These are phyloP conservation scores for Temnothorax curvispinosus DNA, from an alignment of 1,140 invertebrate genomes.

Conservation along the genomic window DNA sequence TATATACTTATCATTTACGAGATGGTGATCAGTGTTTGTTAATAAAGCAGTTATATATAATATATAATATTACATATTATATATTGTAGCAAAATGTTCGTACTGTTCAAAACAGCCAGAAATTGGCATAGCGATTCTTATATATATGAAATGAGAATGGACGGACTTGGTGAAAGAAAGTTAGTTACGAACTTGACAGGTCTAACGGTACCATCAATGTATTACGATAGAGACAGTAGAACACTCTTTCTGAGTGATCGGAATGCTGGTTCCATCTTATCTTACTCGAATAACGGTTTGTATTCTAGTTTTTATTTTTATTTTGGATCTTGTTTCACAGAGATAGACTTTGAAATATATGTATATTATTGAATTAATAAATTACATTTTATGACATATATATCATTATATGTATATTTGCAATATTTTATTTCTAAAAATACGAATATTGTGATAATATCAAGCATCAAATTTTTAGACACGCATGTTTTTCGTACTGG, in stretches of 20 bases:
- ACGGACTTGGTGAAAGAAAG: slow-evolving; percentile 85
- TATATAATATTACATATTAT: slow-evolving; percentile 18
- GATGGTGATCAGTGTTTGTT: background rate
- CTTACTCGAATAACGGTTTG: slow-evolving; percentile 84
- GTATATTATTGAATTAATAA: background rate
- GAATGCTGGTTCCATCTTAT: slow-evolving; percentile 85
- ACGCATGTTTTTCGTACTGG: slow-evolving; percentile 77
- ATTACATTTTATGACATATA: background rate
- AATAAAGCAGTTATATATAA: background rate
- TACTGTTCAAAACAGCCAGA: slow-evolving; percentile 84
- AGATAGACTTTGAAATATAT: background rate
- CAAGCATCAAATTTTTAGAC: slow-evolving; percentile 78
- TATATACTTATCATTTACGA: background rate
- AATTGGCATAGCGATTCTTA: no score
- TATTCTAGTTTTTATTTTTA: background rate
- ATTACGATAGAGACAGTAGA: slow-evolving; percentile 85
- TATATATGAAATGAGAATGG: slow-evolving; percentile 86
- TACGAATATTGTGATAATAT: background rate
- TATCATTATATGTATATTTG: slow-evolving; percentile 16
- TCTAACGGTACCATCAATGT: slow-evolving; percentile 83
- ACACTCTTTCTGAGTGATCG: slow-evolving; percentile 85
- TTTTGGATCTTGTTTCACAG: background rate
- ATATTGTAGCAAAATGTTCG: slow-evolving; percentile 87
- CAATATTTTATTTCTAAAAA: slow-evolving; percentile 3
- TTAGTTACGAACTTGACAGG: slow-evolving; percentile 85